Percentiles rank a stretch among this genome's conserved stretches.
Conservation (phyloP, 2,888 invertebrate species). For the Dione juno region DNA sequence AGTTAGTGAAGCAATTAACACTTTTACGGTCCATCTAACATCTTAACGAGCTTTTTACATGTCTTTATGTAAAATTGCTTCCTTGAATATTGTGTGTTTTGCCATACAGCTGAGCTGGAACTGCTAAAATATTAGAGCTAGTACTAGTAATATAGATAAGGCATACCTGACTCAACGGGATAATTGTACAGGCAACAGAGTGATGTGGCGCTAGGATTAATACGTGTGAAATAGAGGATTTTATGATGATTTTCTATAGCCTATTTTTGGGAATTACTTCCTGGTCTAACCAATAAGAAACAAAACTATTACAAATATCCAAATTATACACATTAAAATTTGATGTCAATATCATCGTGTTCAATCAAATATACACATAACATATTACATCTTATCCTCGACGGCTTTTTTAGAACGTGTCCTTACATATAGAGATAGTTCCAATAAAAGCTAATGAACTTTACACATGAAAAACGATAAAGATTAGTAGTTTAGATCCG, state of each 20-base stretch:
- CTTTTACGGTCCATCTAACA: constrained; percentile 39
- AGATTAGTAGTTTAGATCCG: constrained; percentile 22
- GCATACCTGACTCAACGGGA: background rate
- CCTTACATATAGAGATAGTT: background rate
- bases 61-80: constrained; percentile 35
- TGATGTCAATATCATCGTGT: too few species aligned
- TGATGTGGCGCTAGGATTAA: too few species aligned
- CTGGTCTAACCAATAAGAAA: too few species aligned
- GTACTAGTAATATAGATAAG: constrained; percentile 10
- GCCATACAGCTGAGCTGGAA: background rate
- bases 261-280: too few species aligned
- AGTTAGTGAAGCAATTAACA: constrained; percentile 39
- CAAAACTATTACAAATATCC: too few species aligned
- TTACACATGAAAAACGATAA: constrained; percentile 3
- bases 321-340: too few species aligned
- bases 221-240: too few species aligned
- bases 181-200: too few species aligned
- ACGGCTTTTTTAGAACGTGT: background rate
- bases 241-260: too few species aligned
- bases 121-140: background rate
- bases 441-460: constrained; percentile 3
- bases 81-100: constrained; percentile 14
- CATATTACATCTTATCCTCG: too few species aligned
- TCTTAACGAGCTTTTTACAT: constrained; percentile 41
- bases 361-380: too few species aligned